These are phyloP conservation scores for Ricordea florida DNA, from an alignment of 92 coral and sea anemone genomes.

Conservation along the genomic window DNA sequence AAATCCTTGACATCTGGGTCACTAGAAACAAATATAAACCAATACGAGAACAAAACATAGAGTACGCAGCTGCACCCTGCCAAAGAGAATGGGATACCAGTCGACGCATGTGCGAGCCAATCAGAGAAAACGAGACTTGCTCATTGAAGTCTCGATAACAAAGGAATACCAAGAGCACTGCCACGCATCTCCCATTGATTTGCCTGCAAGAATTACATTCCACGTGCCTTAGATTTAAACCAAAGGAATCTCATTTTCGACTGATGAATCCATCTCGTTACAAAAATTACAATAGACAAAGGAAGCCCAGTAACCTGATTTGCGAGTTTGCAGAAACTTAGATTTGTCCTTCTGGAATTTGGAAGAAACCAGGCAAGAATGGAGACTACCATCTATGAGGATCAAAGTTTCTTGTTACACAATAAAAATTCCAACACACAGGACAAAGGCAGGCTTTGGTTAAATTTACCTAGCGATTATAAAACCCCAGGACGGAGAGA, in stretches of 20 bases:
- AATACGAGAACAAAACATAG: neutral
- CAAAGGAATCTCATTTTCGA: slow-evolving; percentile 18
- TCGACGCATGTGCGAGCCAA: neutral
- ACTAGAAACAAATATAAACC: neutral
- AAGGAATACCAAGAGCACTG: slow-evolving; percentile 39
- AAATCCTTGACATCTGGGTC: slow-evolving; percentile 8
- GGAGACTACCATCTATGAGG: slow-evolving; percentile 65
- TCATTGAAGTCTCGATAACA: slow-evolving; percentile 4
- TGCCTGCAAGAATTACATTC: slow-evolving; percentile 22
- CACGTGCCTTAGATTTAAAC: slow-evolving; percentile 43
- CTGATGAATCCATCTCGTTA: too few species aligned
- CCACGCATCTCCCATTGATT: slow-evolving; percentile 52
- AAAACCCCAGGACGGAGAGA: slow-evolving; percentile 43
- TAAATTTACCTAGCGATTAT: slow-evolving; percentile 45
- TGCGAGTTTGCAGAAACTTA: too few species aligned
- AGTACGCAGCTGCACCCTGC: slow-evolving; percentile 32
- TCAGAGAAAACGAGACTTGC: neutral
- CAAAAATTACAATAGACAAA: too few species aligned
- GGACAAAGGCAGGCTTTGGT: slow-evolving; percentile 38
- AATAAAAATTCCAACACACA: slow-evolving; percentile 48
- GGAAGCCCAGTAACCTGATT: too few species aligned
- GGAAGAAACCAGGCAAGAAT: neutral
- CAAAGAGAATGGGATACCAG: slow-evolving; percentile 21
- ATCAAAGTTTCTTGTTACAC: slow-evolving; percentile 53
- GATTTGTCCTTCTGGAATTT: too few species aligned